These are phyloP conservation scores for Dolichomitus sp. DNA, from an alignment of 2,888 invertebrate genomes.

Conservation along the genomic window DNA sequence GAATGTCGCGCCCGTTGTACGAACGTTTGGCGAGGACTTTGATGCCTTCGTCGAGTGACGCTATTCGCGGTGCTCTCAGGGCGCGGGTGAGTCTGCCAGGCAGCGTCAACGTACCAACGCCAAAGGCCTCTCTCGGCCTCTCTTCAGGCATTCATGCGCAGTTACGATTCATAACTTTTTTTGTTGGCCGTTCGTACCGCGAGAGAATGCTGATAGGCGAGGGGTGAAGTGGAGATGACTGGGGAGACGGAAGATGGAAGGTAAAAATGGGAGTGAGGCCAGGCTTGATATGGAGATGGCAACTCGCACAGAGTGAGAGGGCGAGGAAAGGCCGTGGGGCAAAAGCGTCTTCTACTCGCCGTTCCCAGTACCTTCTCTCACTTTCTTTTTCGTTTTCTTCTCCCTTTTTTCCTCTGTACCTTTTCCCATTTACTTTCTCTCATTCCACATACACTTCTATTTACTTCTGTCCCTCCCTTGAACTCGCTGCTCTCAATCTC, in stretches of 20 bases:
- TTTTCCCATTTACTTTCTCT: slow-evolving; percentile 62
- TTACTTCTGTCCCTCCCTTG: slow-evolving; percentile 25
- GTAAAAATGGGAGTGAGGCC: slow-evolving; percentile 37
- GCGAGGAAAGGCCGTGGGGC: slow-evolving; percentile 60
- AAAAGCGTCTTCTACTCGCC: slow-evolving; percentile 55
- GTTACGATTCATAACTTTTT: slow-evolving; percentile 81
- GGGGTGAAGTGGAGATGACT: slow-evolving; percentile 16
- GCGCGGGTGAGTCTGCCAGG: not conserved
- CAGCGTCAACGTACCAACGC: slow-evolving; percentile 16
- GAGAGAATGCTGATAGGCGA: slow-evolving; percentile 35
- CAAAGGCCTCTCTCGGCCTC: slow-evolving; percentile 61
- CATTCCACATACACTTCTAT: slow-evolving; percentile 44
- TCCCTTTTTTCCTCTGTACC: slow-evolving; percentile 33
- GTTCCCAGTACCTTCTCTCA: slow-evolving; percentile 31
- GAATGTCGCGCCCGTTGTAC: slow-evolving; percentile 34
- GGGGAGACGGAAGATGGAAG: slow-evolving; percentile 43
- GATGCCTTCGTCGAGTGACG: slow-evolving; percentile 9
- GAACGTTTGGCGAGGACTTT: slow-evolving; percentile 44
- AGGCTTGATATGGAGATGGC: slow-evolving; percentile 60
- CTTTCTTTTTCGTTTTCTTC: slow-evolving; percentile 40
- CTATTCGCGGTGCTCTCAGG: not conserved
- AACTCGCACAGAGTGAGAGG: slow-evolving; percentile 42
- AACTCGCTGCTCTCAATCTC: slow-evolving; percentile 26
- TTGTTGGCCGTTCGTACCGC: slow-evolving; percentile 49
- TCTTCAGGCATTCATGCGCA: slow-evolving; percentile 80